Evolutionary conservation across 37 sponge, comb jelly and placozoan genomes (phyloP).

Genomic region (Oscarella lobularis): DNA sequence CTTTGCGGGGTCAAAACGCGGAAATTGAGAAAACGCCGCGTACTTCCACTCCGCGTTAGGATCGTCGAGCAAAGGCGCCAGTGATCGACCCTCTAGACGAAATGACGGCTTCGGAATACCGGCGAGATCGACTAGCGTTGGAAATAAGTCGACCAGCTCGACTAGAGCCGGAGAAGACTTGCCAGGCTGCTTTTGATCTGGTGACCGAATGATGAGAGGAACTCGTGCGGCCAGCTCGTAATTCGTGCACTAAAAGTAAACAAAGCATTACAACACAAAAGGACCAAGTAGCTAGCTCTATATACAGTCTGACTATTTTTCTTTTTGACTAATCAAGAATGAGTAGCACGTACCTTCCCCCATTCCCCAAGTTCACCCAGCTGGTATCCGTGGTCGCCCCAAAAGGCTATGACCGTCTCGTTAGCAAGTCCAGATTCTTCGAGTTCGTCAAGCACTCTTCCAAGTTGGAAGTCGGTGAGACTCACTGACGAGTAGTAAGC

Average conservation of each 20-base stretch:
- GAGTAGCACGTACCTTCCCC: neutral
- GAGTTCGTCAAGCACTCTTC: neutral
- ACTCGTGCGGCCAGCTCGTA: neutral
- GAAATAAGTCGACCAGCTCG: neutral
- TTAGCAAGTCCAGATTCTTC: neutral
- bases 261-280: too few relatives aligned
- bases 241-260: neutral
- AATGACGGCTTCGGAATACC: neutral
- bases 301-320: neutral
- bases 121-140: neutral
- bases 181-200: neutral
- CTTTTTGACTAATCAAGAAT: neutral
- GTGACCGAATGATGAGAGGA: neutral
- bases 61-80: neutral
- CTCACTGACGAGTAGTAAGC: neutral
- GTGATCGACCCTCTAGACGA: neutral
- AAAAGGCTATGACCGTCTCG: neutral
- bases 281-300: neutral
- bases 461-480: neutral
- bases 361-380: neutral
- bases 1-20: neutral
- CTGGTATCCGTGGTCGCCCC: neutral
- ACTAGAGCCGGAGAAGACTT: neutral
- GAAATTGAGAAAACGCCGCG: neutral
- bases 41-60: neutral